Base-by-base conservation (phyloP, 2,888 invertebrate species). In the Piscicola geometra region DNA sequence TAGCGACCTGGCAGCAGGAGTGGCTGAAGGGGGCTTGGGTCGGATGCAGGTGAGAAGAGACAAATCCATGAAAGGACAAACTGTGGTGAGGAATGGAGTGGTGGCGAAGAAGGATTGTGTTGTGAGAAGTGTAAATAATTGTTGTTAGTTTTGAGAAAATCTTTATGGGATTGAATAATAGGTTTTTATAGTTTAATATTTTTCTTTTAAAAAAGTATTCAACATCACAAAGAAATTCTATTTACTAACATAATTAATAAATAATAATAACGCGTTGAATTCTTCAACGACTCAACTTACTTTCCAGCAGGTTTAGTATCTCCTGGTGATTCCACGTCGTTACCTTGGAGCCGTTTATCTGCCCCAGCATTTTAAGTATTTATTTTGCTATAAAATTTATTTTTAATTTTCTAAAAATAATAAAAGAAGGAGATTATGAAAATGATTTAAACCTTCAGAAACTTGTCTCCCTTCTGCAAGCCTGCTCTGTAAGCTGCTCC, bases 401-500 rank as follows among this genome's bases (percentile, higher is more conserved):
- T n/a, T n/a, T n/a, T n/a, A 47, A 47, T 47, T 9, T 47, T 47
- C 12, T 9, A 15, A 47, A 47, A 47, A 47, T 21, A 21, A 9
- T 15, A 47, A 15, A 9, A 47, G 21, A 47, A 47, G 21, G 12
- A 47, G 9, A 15, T 21, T 21, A 47, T 47, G 50, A 47, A 47
- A 47, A 47, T 47, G 21, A 47, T 47, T 47, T 47, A 47, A 83
- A 92, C 93, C 89, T 92, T 93, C 82, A 95, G 90, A 84, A 97
- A 95, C 87, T 92, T 90, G 88, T 97, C 96, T 56, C 93, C 94
- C 79, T 92, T 90, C 82, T 93, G 91, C 79, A 96, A 90, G 66
- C 96, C 96, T 75, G 95, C 94, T 83, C 91, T 90, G 88, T 93
- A 93, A 82, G 96, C 94, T 80, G 95, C 93, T 77, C 97, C 94